Evolutionary conservation across 2,888 invertebrate genomes (phyloP).

Genomic region (Augiades crinisus): DNA sequence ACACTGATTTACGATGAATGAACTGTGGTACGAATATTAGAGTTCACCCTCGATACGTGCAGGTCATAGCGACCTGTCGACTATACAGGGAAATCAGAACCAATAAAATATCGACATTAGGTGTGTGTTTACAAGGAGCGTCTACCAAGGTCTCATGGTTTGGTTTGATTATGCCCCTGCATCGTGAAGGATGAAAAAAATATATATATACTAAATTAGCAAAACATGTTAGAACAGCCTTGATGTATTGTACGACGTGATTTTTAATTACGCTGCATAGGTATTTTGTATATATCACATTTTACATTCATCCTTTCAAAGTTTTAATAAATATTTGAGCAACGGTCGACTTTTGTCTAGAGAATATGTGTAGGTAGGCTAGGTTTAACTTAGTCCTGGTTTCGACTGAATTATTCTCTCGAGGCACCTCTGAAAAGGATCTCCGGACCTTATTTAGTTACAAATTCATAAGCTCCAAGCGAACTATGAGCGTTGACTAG

Average conservation of each 20-base stretch:
- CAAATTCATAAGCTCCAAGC: constrained; percentile 15
- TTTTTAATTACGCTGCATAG: too few relatives aligned
- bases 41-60: constrained; percentile 43
- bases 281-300: too few relatives aligned
- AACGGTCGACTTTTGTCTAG: constrained; percentile 3
- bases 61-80: constrained; percentile 21
- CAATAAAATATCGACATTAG: constrained; percentile 18
- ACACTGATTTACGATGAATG: constrained; percentile 63
- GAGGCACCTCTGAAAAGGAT: constrained; percentile 47
- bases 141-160: too few relatives aligned
- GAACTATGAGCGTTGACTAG: background rate
- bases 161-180: too few relatives aligned
- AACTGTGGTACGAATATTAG: constrained; percentile 58
- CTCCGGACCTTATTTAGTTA: constrained; percentile 25
- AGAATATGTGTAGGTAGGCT: constrained; percentile 48
- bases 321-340: constrained; percentile 15
- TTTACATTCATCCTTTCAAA: too few relatives aligned
- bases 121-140: too few relatives aligned
- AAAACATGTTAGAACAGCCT: too few relatives aligned
- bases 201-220: too few relatives aligned
- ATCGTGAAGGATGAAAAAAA: too few relatives aligned
- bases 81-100: constrained; percentile 25
- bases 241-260: too few relatives aligned
- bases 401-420: constrained; percentile 55
- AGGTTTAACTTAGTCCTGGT: constrained; percentile 62